Evolutionary conservation across 2,888 invertebrate genomes (phyloP).

Genomic region (Tiliacea citrago): DNA sequence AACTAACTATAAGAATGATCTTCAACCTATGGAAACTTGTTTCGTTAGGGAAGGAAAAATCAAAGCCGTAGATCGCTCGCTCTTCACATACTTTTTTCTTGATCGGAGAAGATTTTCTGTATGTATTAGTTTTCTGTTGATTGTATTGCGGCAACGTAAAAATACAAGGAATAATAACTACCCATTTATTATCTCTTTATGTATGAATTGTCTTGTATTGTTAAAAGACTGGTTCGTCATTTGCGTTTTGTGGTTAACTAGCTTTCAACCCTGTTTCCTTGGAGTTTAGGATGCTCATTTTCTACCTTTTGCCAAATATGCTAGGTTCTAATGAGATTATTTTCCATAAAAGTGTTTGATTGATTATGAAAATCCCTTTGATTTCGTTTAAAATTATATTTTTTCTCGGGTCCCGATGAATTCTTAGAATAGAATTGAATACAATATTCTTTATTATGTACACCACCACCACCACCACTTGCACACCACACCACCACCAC

Average conservation of each 20-base stretch:
- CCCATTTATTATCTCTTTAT: conserved; percentile 20
- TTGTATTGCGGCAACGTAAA: conserved; percentile 10
- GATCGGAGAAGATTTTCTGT: background rate
- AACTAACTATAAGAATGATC: background rate
- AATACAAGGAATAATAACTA: conserved; percentile 29
- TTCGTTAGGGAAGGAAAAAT: background rate
- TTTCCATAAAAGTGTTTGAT: background rate
- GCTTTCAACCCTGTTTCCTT: background rate
- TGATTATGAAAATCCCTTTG: background rate
- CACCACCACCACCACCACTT: too few relatives aligned
- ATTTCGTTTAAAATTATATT: background rate
- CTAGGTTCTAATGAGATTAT: too few relatives aligned
- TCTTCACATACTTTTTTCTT: background rate
- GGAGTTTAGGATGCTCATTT: background rate
- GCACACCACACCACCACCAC: too few relatives aligned
- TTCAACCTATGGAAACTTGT: background rate
- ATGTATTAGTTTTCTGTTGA: background rate
- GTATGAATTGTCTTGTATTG: conserved; percentile 25
- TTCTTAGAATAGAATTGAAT: too few relatives aligned
- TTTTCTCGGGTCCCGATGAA: background rate
- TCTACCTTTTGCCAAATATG: background rate
- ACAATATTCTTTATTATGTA: too few relatives aligned
- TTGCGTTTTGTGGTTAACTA: background rate
- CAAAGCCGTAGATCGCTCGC: background rate
- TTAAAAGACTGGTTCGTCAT: too few relatives aligned